Evolutionary conservation across 2,888 invertebrate species (phyloP).

Genomic region (Ferdinandea cuprea): DNA sequence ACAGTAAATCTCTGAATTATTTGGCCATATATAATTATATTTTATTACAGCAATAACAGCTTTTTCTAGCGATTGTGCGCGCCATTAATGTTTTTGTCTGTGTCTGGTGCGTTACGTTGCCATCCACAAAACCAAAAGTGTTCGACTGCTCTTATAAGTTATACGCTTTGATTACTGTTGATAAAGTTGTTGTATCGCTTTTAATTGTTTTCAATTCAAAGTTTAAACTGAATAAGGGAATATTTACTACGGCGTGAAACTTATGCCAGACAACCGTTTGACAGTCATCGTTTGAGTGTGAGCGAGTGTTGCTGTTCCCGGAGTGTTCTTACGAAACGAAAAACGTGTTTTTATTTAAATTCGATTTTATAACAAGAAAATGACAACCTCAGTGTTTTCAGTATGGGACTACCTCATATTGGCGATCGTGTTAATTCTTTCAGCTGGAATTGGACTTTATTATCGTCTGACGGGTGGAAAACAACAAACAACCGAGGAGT

Average conservation of each 20-base stretch:
- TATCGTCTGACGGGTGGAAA: slow-evolving; percentile 93
- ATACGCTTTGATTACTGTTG: slow-evolving; percentile 14
- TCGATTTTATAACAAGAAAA: slow-evolving; percentile 22
- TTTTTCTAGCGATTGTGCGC: slow-evolving; percentile 32
- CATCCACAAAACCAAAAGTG: slow-evolving; percentile 23
- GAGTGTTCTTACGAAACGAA: slow-evolving; percentile 16
- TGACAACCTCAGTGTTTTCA: slow-evolving; percentile 84
- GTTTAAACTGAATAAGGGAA: neutral
- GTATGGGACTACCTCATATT: slow-evolving; percentile 91
- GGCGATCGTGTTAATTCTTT: slow-evolving; percentile 87
- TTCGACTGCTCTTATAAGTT: slow-evolving; percentile 3
- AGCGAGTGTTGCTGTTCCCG: neutral
- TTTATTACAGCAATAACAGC: slow-evolving; percentile 44
- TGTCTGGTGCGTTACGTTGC: slow-evolving; percentile 8
- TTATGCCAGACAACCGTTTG: neutral
- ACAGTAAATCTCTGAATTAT: slow-evolving; percentile 8
- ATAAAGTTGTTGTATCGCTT: slow-evolving; percentile 14
- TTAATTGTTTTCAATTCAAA: slow-evolving; percentile 52
- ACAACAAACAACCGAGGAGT: slow-evolving; percentile 94
- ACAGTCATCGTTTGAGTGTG: slow-evolving; percentile 21
- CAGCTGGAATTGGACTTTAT: slow-evolving; percentile 91
- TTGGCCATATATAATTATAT: slow-evolving; percentile 6
- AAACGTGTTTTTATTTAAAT: too few relatives aligned
- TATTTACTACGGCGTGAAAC: neutral
- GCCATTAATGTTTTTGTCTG: neutral